phyloP scores from a whole-genome alignment of 37 sponge, comb jelly and placozoan genomes.

The Hormiphora californensis region DNA sequence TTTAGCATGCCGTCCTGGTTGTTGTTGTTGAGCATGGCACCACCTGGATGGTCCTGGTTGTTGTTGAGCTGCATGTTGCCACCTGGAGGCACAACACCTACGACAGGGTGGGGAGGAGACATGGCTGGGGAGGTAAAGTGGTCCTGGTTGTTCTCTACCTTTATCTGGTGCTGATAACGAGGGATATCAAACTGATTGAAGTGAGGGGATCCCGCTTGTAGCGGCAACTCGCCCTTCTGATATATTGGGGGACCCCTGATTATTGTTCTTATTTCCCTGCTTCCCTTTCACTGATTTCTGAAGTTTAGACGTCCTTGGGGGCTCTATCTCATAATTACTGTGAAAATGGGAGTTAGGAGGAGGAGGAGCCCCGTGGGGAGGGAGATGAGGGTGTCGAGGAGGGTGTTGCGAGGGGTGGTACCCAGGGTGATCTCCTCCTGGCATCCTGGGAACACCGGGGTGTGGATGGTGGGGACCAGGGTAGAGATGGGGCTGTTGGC shows the following conservation, averaged over 20 bases:
- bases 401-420: slow-evolving; percentile 28
- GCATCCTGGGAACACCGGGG: slow-evolving; percentile 41
- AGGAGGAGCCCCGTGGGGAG: slow-evolving; percentile 36
- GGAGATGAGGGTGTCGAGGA: slow-evolving; percentile 14
- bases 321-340: slow-evolving; percentile 53
- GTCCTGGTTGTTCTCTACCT: slow-evolving; percentile 46
- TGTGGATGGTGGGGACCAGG: slow-evolving; percentile 45
- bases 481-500: slow-evolving; percentile 15
- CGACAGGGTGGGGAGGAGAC: no score
- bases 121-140: slow-evolving; percentile 24
- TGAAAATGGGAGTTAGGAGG: slow-evolving; percentile 51
- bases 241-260: no score
- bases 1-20: no score
- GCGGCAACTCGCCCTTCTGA: not conserved
- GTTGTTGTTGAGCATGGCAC: no score
- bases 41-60: no score
- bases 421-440: slow-evolving; percentile 23
- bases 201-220: slow-evolving; percentile 40
- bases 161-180: slow-evolving; percentile 52
- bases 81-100: no score
- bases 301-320: slow-evolving; percentile 48
- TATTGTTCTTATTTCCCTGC: no score
- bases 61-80: no score
- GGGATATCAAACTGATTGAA: slow-evolving; percentile 45
- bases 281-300: no score